Base-by-base conservation (phyloP, 1,140 invertebrate species). In the Brachionus koreanus region DNA sequence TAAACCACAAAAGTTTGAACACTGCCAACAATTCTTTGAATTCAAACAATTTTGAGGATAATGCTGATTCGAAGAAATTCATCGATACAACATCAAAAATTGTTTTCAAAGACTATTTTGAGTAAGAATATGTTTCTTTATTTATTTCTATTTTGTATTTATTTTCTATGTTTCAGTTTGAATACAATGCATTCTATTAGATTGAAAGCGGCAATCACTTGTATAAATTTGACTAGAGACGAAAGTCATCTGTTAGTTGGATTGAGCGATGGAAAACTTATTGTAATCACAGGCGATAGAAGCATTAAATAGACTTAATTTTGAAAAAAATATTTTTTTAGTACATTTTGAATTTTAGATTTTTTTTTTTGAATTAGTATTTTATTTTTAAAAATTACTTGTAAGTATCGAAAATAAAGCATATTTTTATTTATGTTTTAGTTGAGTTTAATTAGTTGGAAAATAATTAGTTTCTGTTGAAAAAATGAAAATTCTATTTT, bases 201-300 rank as follows among this genome's bases (percentile, higher is more conserved):
- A 3, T 86, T 92, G 43, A 90, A 91, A 84, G 88, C 91, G 23
- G 90, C 91, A 52, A 90, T 92, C 46, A 90, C 90, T 83, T 90
- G 90, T 77, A 85, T 92, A 25, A 87, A 90, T 35, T 87, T 91
- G 3, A 91, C 91, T 10, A 89, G 89, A 25, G 88, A 89, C 52
- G 91, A 90, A 84, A 91, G 91, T 33, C 91, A 92, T 84, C 88
- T 92, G 69, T 85, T 92, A 75, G 90, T 89, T 5, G 90, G 91
- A 1, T 85, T 92, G 0, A 86, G 89, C 13, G 91, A 92, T 85
- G 91, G 91, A 0, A 91, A 91, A 76, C 85, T 92, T 2, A 91
- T 91, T 33, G 90, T 92, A 16, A 88, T 92, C 6, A 86, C 86
- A 5, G 85, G 85, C 7, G 87, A 87, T 72, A 84, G 84, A 63